Evolutionary conservation across 2,888 invertebrate genomes (phyloP), one percentile per base, ranked within the genome.

Genomic region (Halocaridina rubra): DNA sequence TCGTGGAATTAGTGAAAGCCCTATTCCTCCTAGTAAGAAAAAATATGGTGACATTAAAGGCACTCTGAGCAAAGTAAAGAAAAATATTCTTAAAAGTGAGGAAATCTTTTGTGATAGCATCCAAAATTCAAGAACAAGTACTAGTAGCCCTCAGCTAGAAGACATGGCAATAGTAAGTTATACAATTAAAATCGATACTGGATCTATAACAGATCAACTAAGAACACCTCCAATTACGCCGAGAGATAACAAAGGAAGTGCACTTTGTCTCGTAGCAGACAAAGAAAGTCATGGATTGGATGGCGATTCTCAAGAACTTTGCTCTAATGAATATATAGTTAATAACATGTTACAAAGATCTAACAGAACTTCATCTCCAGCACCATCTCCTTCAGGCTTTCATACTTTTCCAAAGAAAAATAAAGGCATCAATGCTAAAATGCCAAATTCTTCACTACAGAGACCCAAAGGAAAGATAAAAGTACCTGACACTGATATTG

Each of bases 161-260:
- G 76, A 80, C 16, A 22, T 72, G 72, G 39, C 30, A 24, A 59
- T 72, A 8, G 27, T 80, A 2, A 29, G 19, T 5, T 80, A 80
- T 33, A 80, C 59, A 16, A 71, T 61, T 13, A 32, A 32, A 19
- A 59, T 61, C 3, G 76, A 77, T 59, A 59, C 29, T 10, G 29
- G 19, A 10, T 30, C 69, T n/a, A 30, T 29, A 7, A 61, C 33
- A 30, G 61, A 61, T 19, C 13, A 29, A 69, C n/a, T 67, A 2
- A 16, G 29, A 3, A 30, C 32, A 30, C 16, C 69, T 3, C 69
- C 29, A 8, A 19, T 32, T 22, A 22, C 30, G 7, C n/a, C 76
- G 4, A 33, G 76, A 30, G 19, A 77, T n/a, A 33, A 30, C 4
- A 30, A 59, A 53, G 53, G 24, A 10, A 57, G 33, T 10, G 80